These are phyloP conservation scores for Piprites chloris DNA, from an alignment of 2,113 vertebrate genomes.

Conservation along the genomic window DNA sequence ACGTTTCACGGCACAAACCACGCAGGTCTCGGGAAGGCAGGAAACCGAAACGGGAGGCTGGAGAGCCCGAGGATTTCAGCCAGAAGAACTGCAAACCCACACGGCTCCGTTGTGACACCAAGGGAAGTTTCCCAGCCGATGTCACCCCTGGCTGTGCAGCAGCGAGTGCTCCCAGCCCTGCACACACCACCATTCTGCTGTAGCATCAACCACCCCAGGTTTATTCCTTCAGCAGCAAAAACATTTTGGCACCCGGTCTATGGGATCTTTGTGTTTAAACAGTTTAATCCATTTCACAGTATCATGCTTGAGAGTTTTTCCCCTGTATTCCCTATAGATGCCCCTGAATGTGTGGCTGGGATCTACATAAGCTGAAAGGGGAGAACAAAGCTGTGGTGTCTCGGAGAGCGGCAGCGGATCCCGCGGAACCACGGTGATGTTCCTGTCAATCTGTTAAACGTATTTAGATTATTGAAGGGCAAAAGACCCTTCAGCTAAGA, in stretches of 20 bases:
- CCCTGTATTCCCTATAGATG: background rate
- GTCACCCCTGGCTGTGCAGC: background rate
- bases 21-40: background rate
- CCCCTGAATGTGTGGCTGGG: background rate
- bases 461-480: background rate
- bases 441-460: constrained; percentile 6
- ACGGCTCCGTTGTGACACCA: background rate
- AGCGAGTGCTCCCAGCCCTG: rapidly evolving
- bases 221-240: constrained; percentile 23
- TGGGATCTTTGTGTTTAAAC: background rate
- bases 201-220: background rate
- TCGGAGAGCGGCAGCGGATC: rapidly evolving
- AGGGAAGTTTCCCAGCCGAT: background rate
- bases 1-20: rapidly evolving
- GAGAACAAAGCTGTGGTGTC: background rate
- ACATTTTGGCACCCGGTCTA: background rate
- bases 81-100: background rate
- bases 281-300: constrained; percentile 14
- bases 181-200: background rate
- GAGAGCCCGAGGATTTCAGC: background rate
- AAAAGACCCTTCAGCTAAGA: constrained; percentile 29
- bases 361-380: background rate
- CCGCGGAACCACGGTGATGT: rapidly evolving
- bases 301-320: background rate
- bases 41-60: rapidly evolving